These are phyloP conservation scores for Oreonectes daqikongensis DNA, from an alignment of 2,797 vertebrate species.

Conservation along the genomic window DNA sequence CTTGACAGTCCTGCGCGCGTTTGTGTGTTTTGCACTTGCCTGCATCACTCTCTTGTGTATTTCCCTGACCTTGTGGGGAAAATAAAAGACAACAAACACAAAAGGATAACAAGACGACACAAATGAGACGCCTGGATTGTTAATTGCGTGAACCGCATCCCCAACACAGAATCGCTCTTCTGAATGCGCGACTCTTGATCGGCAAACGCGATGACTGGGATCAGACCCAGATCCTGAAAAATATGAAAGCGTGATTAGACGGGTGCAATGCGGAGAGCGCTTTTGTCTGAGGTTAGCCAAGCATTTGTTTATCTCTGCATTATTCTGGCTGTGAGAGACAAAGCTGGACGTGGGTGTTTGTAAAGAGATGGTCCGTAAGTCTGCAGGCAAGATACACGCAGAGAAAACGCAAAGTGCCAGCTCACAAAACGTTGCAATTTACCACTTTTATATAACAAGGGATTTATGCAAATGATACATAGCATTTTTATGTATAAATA, in stretches of 20 bases:
- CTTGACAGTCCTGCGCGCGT: constrained; percentile 45
- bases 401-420: constrained; percentile 35
- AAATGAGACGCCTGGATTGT: constrained; percentile 32
- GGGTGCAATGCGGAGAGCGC: constrained; percentile 27
- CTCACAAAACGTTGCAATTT: constrained; percentile 48
- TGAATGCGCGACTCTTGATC: constrained; percentile 33
- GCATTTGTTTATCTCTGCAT: constrained; percentile 53
- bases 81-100: constrained; percentile 34
- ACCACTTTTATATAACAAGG: constrained; percentile 55
- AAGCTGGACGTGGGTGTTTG: constrained; percentile 57
- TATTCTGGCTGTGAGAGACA: constrained; percentile 43
- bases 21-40: constrained; percentile 40
- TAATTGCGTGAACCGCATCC: constrained; percentile 25
- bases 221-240: constrained; percentile 24
- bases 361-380: constrained; percentile 55
- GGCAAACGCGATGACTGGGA: constrained; percentile 41
- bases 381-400: constrained; percentile 54
- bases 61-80: constrained; percentile 47
- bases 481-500: constrained; percentile 43
- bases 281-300: constrained; percentile 47
- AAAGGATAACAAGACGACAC: constrained; percentile 33
- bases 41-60: constrained; percentile 42
- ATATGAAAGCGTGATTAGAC: constrained; percentile 32
- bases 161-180: constrained; percentile 3
- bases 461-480: constrained; percentile 52